Percentiles rank a stretch among this genome's conserved stretches.
phyloP scores from a whole-genome alignment of 2,888 invertebrate species.

The Drosophila borealis region DNA sequence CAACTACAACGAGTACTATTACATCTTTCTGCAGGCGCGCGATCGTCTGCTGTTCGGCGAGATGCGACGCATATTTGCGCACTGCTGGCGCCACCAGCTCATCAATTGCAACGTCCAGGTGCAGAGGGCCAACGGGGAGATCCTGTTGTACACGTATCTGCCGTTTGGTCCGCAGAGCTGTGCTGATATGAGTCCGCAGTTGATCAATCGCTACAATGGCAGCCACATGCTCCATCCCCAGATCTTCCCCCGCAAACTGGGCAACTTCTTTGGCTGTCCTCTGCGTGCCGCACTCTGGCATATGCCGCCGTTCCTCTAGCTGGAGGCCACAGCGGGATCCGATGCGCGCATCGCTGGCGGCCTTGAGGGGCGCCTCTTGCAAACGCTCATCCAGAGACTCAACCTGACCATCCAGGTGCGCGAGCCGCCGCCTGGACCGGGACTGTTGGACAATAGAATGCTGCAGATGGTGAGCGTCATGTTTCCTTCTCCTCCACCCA shows the following conservation, averaged over 20 bases:
- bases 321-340: constrained; percentile 11
- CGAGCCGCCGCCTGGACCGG: constrained; percentile 6
- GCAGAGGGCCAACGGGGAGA: constrained; percentile 67
- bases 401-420: constrained; percentile 58
- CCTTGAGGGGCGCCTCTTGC: constrained; percentile 68
- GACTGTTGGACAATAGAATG: constrained; percentile 28
- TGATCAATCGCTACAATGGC: constrained; percentile 66
- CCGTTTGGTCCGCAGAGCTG: constrained; percentile 65
- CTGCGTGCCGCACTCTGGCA: constrained; percentile 56
- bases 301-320: constrained; percentile 55
- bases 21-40: constrained; percentile 72
- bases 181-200: constrained; percentile 45
- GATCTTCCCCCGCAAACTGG: constrained; percentile 71
- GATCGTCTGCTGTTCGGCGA: constrained; percentile 57
- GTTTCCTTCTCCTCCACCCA: neutral
- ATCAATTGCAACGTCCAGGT: constrained; percentile 79
- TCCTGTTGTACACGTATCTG: constrained; percentile 75
- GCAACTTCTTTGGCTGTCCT: constrained; percentile 69
- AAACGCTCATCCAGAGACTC: constrained; percentile 52
- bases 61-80: constrained; percentile 72
- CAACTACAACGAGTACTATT: constrained; percentile 75
- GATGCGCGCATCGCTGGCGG: constrained; percentile 41
- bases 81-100: constrained; percentile 76
- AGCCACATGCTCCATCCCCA: constrained; percentile 37
- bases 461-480: constrained; percentile 63